Evolutionary conservation across 2,797 vertebrate genomes (phyloP), one percentile per base, ranked within the genome.

Genomic region (Microctenopoma stevenorrisi): DNA sequence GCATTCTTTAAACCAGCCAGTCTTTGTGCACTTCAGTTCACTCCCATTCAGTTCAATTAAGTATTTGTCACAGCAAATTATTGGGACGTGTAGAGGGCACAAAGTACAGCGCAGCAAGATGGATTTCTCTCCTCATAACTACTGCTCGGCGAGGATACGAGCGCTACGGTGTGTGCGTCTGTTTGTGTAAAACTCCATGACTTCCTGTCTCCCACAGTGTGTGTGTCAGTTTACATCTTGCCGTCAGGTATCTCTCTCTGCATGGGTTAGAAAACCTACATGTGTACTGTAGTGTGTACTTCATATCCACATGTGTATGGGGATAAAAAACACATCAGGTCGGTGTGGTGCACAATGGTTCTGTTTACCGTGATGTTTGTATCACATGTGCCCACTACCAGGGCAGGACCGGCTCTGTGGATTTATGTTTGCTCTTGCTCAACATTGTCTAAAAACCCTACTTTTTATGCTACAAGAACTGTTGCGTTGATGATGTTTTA

Each of bases 31-130:
- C 53, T 74, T 78, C 72, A 47, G 58, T 82, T 85, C 66, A 18
- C 52, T 83, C 78, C 61, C 62, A 79, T 89, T 88, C 81, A 69
- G 43, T 86, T 88, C 83, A 87, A 84, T 89, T 89, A 86, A 84
- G 74, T 72, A 70, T 86, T 85, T 84, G 84, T 89, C 86, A 81
- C 66, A 65, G 84, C 69, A 44, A 57, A 69, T 81, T 81, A 14
- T 53, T 1, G 53, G 64, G 63, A 78, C 68, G 64, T 11, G 58
- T 43, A 46, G 71, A 78, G 69, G 78, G 26, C 60, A 78, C 1
- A 0, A 40, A 69, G 52, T 25, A 54, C 30, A 48, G 56, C 30
- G 50, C 16, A 15, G 52, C 68, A 55, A 66, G 10, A 26, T 25
- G 3, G n/a, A 22, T 59, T 54, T 25, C 48, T 46, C 30, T 30